phyloP scores from a whole-genome alignment of 2,888 invertebrate species.

The Pyralis farinalis region DNA sequence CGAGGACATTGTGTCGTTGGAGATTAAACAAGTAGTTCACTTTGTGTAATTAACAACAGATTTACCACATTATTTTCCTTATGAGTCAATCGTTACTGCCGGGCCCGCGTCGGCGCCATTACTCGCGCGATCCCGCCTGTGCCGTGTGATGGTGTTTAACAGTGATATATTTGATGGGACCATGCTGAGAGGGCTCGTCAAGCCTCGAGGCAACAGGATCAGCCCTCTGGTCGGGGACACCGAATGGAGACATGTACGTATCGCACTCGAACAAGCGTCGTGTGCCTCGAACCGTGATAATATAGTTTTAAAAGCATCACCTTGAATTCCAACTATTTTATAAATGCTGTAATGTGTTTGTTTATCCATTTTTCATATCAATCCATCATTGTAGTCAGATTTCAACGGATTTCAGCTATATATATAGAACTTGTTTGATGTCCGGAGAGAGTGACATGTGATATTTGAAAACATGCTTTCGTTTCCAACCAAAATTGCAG shows the following conservation, averaged over 20 bases:
- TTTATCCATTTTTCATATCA: no score
- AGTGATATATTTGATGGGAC: constrained; percentile 35
- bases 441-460: no score
- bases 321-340: no score
- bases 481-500: no score
- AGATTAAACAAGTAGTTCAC: constrained; percentile 51
- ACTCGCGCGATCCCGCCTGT: neutral
- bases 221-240: constrained; percentile 32
- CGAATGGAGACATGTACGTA: constrained; percentile 25
- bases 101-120: neutral
- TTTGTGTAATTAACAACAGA: constrained; percentile 57
- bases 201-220: constrained; percentile 43
- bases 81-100: constrained; percentile 39
- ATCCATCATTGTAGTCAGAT: no score
- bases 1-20: constrained; percentile 32
- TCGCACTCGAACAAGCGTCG: constrained; percentile 6
- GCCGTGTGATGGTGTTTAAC: constrained; percentile 46
- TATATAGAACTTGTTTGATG: no score
- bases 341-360: no score
- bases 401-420: no score
- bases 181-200: constrained; percentile 52
- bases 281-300: no score
- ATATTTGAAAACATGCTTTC: no score
- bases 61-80: constrained; percentile 66
- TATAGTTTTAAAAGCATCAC: no score